phyloP scores from a whole-genome alignment of 2,888 invertebrate genomes.

The Leptinotarsa rubiginosa region DNA sequence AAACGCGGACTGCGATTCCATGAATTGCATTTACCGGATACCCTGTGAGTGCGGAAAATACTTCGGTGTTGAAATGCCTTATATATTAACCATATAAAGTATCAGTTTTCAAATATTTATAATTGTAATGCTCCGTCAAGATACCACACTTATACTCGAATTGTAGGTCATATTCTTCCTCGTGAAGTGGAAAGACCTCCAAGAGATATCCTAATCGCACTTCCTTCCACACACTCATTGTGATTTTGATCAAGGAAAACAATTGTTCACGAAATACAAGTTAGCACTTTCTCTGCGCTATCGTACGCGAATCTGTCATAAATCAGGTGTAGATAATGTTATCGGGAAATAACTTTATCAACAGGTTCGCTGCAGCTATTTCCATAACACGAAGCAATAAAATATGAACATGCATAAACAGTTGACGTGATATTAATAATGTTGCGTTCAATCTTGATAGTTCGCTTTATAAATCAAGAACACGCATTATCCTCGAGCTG shows the following conservation, averaged over 20 bases:
- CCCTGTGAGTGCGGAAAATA: too few species aligned
- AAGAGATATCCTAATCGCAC: too few species aligned
- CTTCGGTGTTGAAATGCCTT: too few species aligned
- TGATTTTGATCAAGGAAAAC: conserved; percentile 14
- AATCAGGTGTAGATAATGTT: conserved; percentile 25
- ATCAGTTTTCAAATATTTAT: too few species aligned
- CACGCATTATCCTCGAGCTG: conserved; percentile 46
- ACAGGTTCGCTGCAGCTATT: conserved; percentile 33
- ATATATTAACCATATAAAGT: too few species aligned
- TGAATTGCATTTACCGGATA: too few species aligned
- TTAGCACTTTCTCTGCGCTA: conserved; percentile 22
- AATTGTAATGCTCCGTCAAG: too few species aligned
- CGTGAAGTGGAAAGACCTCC: too few species aligned
- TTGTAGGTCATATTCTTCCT: too few species aligned
- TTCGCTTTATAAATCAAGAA: conserved; percentile 42
- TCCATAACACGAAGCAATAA: conserved; percentile 44
- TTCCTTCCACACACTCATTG: too few species aligned
- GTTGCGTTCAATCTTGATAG: conserved; percentile 47
- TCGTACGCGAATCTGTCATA: conserved; percentile 26
- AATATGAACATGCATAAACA: conserved; percentile 48
- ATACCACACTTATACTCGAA: too few species aligned
- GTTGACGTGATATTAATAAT: conserved; percentile 50
- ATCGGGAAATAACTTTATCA: conserved; percentile 29
- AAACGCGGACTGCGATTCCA: too few species aligned
- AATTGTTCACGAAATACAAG: conserved; percentile 12